Conservation (phyloP, 2,113 vertebrate species). For the Anoplopoma fimbria region DNA sequence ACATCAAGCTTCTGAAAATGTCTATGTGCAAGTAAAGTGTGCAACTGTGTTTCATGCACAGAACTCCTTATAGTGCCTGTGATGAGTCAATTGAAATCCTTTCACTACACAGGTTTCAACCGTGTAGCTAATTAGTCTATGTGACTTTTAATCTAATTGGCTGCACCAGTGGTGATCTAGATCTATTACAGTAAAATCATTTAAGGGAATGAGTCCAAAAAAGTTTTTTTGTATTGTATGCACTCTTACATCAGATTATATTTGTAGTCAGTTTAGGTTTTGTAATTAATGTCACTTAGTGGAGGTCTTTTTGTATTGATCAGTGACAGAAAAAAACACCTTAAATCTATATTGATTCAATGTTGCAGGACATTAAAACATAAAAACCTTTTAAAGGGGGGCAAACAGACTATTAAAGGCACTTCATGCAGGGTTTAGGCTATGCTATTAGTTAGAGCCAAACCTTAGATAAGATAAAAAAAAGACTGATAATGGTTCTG, state of each 20-base stretch:
- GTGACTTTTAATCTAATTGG: not conserved
- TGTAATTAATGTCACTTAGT: no score
- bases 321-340: no score
- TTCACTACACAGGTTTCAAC: not conserved
- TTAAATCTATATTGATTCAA: no score
- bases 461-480: not conserved
- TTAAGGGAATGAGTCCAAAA: not conserved
- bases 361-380: not conserved
- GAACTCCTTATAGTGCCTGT: not conserved
- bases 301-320: no score
- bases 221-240: not conserved
- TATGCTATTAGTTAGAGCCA: not conserved
- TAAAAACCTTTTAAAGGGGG: not conserved
- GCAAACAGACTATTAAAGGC: no score
- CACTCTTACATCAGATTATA: no score
- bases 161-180: not conserved
- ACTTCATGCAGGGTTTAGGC: not conserved
- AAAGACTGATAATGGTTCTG: not conserved
- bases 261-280: no score
- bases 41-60: not conserved
- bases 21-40: not conserved
- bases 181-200: not conserved
- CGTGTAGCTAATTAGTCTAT: not conserved
- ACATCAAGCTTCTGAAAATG: not conserved
- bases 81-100: not conserved